Base-by-base conservation (phyloP, 2,797 vertebrate genomes). In the Australoheros facetus region DNA sequence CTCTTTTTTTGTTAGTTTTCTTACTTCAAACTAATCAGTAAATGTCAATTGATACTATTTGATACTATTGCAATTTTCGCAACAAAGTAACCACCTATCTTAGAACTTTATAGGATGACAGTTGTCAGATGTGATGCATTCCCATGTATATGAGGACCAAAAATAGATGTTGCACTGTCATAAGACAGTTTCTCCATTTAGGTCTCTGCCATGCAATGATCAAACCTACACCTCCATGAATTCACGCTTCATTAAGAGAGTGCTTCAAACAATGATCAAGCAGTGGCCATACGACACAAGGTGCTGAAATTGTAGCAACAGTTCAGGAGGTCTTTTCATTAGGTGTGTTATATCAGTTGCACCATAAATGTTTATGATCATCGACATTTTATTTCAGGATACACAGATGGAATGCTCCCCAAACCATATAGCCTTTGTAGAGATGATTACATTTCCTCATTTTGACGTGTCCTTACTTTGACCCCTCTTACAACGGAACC, bases 391-490 rank as follows among this genome's bases (percentile, higher is more conserved):
- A 71, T 66, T 51, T 59, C 60, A 79, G 45, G 56, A 45, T 74
- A 14, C 62, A n/a, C 45, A 45, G 23, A 75, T 82, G 73, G 79
- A 69, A 76, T 16, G 53, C 56, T 19, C 23, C 42, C 62, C 42
- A 30, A 51, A 69, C 45, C 17, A 30, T 69, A 69, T 69, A 56
- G 12, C 53, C 57, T 77, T 78, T 21, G 32, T 39, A 30, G 4
- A 12, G 73, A 55, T 60, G 81, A 81, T 71, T 82, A 58, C 79
- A 56, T 73, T 60, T 60, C 56, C 56, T 32, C 79, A 81, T 74
- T 77, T 45, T 19, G 42, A 72, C 39, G 54, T 72, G 80, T 42
- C 83, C 81, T 87, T 60, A 75, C 72, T 10, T 66, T 89, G 82
- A 87, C 82, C 88, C 77, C 48, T 45, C 56, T 66, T 14, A 45